These are phyloP conservation scores for Heteractis magnifica DNA, from an alignment of 92 coral and sea anemone genomes.

Conservation along the genomic window DNA sequence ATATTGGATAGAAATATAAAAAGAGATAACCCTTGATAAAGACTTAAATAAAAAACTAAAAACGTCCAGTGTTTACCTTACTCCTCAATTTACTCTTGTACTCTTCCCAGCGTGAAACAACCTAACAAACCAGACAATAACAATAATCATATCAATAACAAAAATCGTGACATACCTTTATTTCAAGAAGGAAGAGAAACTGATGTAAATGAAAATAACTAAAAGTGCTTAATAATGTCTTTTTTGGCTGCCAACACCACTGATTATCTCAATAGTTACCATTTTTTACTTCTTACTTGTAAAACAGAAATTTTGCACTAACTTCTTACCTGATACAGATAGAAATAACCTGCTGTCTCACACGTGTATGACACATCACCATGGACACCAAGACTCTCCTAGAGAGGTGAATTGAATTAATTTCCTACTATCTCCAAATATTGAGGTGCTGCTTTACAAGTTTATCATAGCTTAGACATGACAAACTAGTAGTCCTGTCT, in stretches of 20 bases:
- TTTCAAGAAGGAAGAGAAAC: too few relatives aligned
- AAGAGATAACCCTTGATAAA: not conserved
- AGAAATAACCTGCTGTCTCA: slow-evolving; percentile 98
- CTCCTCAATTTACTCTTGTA: slow-evolving; percentile 82
- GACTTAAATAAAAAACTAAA: not conserved
- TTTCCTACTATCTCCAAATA: not conserved
- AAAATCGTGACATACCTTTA: not conserved
- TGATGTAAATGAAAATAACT: too few relatives aligned
- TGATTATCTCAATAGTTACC: too few relatives aligned
- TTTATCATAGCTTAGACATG: too few relatives aligned
- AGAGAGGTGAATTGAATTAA: not conserved
- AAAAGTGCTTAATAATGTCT: too few relatives aligned
- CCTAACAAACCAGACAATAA: slow-evolving; percentile 44
- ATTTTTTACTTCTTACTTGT: too few relatives aligned
- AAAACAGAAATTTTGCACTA: too few relatives aligned
- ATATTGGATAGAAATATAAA: too few relatives aligned
- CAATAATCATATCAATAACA: not conserved
- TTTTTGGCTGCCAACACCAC: too few relatives aligned
- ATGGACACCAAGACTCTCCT: slow-evolving; percentile 97
- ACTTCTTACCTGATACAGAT: slow-evolving; percentile 80
- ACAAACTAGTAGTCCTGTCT: too few relatives aligned
- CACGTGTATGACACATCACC: slow-evolving; percentile 99
- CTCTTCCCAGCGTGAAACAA: slow-evolving; percentile 98
- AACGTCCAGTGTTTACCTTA: slow-evolving; percentile 47
- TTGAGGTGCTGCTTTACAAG: not conserved